Base-by-base conservation (phyloP, 53 echinoderm and acorn worm species). In the Echinometra lucunter region DNA sequence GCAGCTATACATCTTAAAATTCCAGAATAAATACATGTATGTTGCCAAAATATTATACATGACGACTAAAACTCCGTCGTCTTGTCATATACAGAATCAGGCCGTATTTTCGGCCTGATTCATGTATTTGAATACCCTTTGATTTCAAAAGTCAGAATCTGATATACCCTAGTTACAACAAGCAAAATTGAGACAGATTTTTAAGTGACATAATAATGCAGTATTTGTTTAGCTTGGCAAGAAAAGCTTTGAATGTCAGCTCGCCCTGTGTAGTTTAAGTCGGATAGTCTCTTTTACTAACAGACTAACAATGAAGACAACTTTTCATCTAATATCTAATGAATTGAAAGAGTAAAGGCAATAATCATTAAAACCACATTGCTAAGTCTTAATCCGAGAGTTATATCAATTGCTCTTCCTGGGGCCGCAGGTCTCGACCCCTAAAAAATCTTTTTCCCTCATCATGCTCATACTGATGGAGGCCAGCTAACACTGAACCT, bases 291-390 rank as follows among this genome's bases (percentile, higher is more conserved):
- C 69, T 12, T 9, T 63, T 69, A 12, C 8, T 0, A 4, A 6
- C 5, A 21, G 6, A 3, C 25, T 25, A 0, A 60, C 16, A 81
- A 42, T 42, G 1, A 81, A n/a, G n/a, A n/a, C n/a, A n/a, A n/a
- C n/a, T 81, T 1, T 7, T 37, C 12, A 35, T 15, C 32, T 74
- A 15, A 74, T 42, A 42, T 81, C 17, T 44, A 19, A 44, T 49
- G 85, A 85, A 49, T 85, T 49, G 8, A 28, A 85, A 53, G 45
- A 16, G 13, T 11, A 23, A 9, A 49, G 15, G 45, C 53, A 28
- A 85, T 85, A n/a, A 85, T 85, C 85, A 85, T 85, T 28, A 15
- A 85, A 49, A 85, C 85, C 85, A 85, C 49, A 47, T 85, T 85
- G 45, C 49, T 8, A 42, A 7, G 40, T 23, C 32, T 44, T 21